phyloP scores from a whole-genome alignment of 2,888 invertebrate species.

The Tipula confusa region DNA sequence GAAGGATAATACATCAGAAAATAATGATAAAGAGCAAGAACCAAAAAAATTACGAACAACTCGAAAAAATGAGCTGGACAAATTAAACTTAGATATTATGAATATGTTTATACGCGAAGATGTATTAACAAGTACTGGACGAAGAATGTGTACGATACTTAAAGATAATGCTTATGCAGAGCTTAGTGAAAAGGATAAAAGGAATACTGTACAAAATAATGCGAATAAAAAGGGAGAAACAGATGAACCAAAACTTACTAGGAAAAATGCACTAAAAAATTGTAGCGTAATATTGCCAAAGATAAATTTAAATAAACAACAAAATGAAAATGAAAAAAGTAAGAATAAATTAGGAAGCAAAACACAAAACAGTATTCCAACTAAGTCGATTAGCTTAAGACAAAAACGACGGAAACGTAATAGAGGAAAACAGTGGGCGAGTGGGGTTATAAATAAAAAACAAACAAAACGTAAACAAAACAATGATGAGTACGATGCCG shows the following conservation, averaged over 20 bases:
- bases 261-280: not conserved
- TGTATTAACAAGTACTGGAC: conserved; percentile 58
- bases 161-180: conserved; percentile 40
- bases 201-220: not conserved
- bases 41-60: conserved; percentile 30
- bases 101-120: conserved; percentile 60
- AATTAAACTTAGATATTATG: conserved; percentile 60
- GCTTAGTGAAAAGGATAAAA: not conserved
- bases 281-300: not conserved
- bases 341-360: not conserved
- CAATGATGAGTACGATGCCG: not conserved
- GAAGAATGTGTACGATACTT: conserved; percentile 55
- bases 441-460: not conserved
- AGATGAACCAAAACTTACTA: not conserved
- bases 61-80: conserved; percentile 54
- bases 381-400: not conserved
- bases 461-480: not conserved
- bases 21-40: conserved; percentile 38
- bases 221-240: not conserved
- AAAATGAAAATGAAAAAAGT: conserved; percentile 27
- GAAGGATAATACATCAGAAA: conserved; percentile 33
- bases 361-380: not conserved
- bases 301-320: conserved; percentile 30
- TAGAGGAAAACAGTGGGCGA: not conserved
- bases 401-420: not conserved